A percentile compares a stretch with the other conserved stretches of the same genome.
These are phyloP conservation scores for Hypomecis atomaria DNA, from an alignment of 2,888 invertebrate genomes.

Conservation along the genomic window DNA sequence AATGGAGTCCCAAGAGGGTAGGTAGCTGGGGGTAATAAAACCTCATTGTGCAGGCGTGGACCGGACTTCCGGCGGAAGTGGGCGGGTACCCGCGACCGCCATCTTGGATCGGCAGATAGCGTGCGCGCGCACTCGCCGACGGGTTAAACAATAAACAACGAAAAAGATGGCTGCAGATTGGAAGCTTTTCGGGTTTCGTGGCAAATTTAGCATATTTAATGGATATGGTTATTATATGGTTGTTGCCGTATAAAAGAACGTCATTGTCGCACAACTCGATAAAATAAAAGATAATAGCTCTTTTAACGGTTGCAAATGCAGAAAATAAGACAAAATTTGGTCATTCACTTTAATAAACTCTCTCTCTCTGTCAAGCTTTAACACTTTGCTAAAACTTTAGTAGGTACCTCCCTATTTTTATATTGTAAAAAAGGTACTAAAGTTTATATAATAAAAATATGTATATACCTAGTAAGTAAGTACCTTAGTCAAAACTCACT, in stretches of 20 bases:
- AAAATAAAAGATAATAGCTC: too few species aligned
- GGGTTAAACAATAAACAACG: conserved; percentile 53
- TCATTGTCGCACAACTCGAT: not conserved
- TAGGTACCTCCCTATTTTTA: too few species aligned
- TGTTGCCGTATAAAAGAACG: not conserved
- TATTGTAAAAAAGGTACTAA: too few species aligned
- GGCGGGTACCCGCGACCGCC: conserved; percentile 70
- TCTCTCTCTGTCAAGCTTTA: too few species aligned
- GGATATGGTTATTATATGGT: too few species aligned
- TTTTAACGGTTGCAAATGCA: too few species aligned
- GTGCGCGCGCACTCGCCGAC: conserved; percentile 60
- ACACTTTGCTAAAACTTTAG: too few species aligned
- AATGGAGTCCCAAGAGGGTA: conserved; percentile 22
- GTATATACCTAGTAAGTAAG: too few species aligned
- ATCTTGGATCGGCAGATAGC: conserved; percentile 60
- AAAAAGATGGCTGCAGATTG: conserved; percentile 43
- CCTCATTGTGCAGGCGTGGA: conserved; percentile 38
- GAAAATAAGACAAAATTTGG: too few species aligned
- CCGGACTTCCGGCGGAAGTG: conserved; percentile 78
- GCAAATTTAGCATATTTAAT: conserved; percentile 41
- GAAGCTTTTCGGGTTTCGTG: conserved; percentile 39
- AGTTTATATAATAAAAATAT: too few species aligned
- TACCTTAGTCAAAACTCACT: too few species aligned
- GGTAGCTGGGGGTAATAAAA: conserved; percentile 16
- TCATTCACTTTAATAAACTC: too few species aligned